Evolutionary conservation across 2,888 invertebrate genomes (phyloP), one percentile per base, ranked within the genome.

Genomic region (Cyclophora albipunctata): DNA sequence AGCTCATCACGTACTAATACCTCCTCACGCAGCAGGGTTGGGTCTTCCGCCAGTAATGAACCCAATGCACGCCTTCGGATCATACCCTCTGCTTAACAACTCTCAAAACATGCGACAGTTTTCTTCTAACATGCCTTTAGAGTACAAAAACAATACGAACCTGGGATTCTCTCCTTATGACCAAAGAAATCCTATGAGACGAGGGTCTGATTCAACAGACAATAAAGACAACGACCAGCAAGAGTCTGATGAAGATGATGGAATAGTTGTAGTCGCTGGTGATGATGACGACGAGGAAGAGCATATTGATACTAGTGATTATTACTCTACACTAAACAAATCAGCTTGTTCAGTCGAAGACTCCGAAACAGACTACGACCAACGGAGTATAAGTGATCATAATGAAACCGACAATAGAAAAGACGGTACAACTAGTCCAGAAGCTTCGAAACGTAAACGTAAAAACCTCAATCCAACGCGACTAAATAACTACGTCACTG

Each of bases 401-500:
- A 84, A 81, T 50, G 87, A 88, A 59, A 62, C 53, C 42, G 86
- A 85, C 7, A 69, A 60, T 69, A 67, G 69, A 52, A 91, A 91
- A 79, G 91, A 91, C 59, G 91, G 90, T 60, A 57, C 67, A 6
- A 71, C 77, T 45, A 89, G 84, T 55, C 87, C 90, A 35, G 91
- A 91, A 66, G 91, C 93, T n/a, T 92, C 91, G 68, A 94, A 94
- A 70, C 90, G 96, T 50, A 97, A 97, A 79, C 90, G 97, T 35
- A 97, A 97, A 84, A 96, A 93, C 65, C 93, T 95, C 64, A 96
- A 97, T 75, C 97, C 97, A 0, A 95, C 94, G 2, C 91, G 95
- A 57, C 93, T 95, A n/a, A 81, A 77, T 50, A 75, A 67, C 48
- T 70, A 69, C 45, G 60, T 61, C 34, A 57, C 67, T 3, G 77